These are phyloP conservation scores for Drosophila rufa DNA, from an alignment of 1,140 invertebrate genomes.

Conservation along the genomic window DNA sequence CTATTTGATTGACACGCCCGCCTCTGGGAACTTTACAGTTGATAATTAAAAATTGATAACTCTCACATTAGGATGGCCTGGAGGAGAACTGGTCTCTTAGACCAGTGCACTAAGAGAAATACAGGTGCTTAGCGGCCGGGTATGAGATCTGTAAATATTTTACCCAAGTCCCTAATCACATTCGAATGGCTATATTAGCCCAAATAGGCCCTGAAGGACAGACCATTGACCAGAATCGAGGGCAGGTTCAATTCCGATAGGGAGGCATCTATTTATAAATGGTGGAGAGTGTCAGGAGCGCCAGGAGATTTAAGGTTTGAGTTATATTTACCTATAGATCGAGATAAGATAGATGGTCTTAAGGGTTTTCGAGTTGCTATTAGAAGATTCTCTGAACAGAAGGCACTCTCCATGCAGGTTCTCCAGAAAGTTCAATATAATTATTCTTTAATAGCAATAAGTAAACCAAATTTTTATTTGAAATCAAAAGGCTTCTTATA, in stretches of 20 bases:
- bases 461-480: not conserved
- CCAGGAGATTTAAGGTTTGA: conserved; percentile 2
- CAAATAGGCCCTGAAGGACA: conserved; percentile 45
- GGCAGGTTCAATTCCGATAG: conserved; percentile 7
- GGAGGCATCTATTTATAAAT: conserved; percentile 49
- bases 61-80: conserved; percentile 8
- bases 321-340: not conserved
- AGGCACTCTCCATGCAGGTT: no score
- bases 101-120: conserved; percentile 40
- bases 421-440: no score
- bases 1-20: conserved; percentile 31
- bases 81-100: no score
- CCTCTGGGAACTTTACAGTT: conserved; percentile 75
- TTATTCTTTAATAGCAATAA: no score
- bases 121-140: not conserved
- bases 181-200: conserved; percentile 65
- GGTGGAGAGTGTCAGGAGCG: not conserved
- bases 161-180: conserved; percentile 61
- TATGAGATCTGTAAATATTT: conserved; percentile 62
- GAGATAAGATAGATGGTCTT: no score
- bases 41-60: conserved; percentile 64
- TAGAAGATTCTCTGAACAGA: no score
- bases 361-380: no score
- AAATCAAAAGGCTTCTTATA: no score
- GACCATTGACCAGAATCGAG: conserved; percentile 21